Evolutionary conservation across 2,113 vertebrate species (phyloP), one percentile per base, ranked within the genome.

Genomic region (Bolborhynchus lineola): DNA sequence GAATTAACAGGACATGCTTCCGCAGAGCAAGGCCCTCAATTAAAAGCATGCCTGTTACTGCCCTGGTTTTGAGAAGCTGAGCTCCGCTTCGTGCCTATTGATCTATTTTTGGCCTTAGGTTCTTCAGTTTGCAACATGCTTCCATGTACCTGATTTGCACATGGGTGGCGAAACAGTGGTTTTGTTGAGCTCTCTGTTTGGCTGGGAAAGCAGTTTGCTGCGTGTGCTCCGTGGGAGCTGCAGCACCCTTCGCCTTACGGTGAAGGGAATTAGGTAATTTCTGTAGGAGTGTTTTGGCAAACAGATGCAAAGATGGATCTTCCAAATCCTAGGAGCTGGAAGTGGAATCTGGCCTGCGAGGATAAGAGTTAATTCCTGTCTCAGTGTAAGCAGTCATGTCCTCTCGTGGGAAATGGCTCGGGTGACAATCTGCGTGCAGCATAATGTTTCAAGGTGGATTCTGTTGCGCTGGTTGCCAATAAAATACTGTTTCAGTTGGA

Each of bases 161-260:
- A 1, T 37, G 68, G 50, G 49, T 74, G 52, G 50, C 0, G 3
- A 71, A 92, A 68, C 42, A 13, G 59, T 18, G 19, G 5, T 91
- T 60, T 69, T 70, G 44, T 72, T 24, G 29, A 55, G 35, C 72
- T 91, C 69, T 62, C 46, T 39, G 13, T 74, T 72, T 25, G 37
- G 33, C 14, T 79, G n/a, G 60, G 65, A 79, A 57, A 74, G 12
- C 8, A 10, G 42, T 50, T 53, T 88, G 46, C 62, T 31, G 15
- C n/a, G 33, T 42, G 26, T 80, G 29, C 28, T 80, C 42, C 0
- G 0, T 1, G 9, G 47, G 31, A 72, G 53, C 50, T 9, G 0
- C 25, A 5, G 20, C 4, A 3, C 21, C 72, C 72, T 46, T 35
- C 68, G 57, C 49, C 60, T 44, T 50, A 16, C 11, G 49, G 52